Evolutionary conservation across 1,140 invertebrate genomes (phyloP).

Genomic region (Philopotamus ludificatus): DNA sequence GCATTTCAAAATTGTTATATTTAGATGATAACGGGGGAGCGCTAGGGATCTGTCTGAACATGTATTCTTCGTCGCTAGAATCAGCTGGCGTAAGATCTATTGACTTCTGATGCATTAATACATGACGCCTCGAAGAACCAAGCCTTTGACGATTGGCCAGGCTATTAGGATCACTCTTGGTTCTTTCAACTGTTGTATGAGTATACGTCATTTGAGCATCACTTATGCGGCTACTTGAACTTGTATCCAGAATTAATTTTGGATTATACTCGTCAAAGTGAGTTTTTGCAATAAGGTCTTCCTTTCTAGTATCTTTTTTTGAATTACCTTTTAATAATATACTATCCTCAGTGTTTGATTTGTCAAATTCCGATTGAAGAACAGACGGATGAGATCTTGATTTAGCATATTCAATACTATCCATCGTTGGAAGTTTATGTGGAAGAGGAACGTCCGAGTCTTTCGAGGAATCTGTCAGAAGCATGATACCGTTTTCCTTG

Average conservation of each 20-base stretch:
- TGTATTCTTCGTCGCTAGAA: conserved; percentile 75
- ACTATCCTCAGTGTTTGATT: conserved; percentile 49
- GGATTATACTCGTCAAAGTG: conserved; percentile 65
- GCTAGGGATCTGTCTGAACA: conserved; percentile 69
- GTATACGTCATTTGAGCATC: conserved; percentile 54
- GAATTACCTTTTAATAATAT: conserved; percentile 49
- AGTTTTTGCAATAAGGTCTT: conserved; percentile 63
- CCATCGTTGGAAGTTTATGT: conserved; percentile 55
- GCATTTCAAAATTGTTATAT: conserved; percentile 67
- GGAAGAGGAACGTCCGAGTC: conserved; percentile 57
- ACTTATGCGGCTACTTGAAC: conserved; percentile 53
- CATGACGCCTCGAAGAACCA: conserved; percentile 68
- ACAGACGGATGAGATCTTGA: conserved; percentile 52
- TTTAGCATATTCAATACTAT: conserved; percentile 58
- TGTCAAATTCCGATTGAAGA: conserved; percentile 61
- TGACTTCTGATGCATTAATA: conserved; percentile 83
- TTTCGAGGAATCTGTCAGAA: conserved; percentile 57
- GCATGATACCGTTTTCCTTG: conserved; percentile 47
- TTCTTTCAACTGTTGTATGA: conserved; percentile 74
- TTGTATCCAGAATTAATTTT: conserved; percentile 54
- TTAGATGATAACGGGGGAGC: conserved; percentile 66
- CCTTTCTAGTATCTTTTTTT: conserved; percentile 59
- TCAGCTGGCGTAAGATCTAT: conserved; percentile 81
- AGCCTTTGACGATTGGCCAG: conserved; percentile 67
- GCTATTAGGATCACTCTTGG: conserved; percentile 81